Evolutionary conservation across 2,797 vertebrate genomes (phyloP), one percentile per base, ranked within the genome.

Genomic region (Tokudaia muenninki): DNA sequence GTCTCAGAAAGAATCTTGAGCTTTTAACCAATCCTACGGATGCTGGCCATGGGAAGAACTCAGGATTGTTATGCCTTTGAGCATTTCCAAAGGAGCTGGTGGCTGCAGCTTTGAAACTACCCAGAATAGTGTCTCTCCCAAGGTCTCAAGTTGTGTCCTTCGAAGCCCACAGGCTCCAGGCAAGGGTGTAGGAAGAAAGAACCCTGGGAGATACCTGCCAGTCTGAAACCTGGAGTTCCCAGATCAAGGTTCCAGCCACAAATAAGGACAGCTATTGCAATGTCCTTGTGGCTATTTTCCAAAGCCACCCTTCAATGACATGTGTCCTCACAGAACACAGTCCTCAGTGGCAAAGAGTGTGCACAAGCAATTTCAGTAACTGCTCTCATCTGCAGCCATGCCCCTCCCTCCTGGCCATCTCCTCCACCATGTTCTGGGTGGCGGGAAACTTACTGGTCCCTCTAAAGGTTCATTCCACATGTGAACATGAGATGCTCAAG

Each of bases 401-500:
- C 26, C 21, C 29, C 50, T 70, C 77, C n/a, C 47, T 47, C 79
- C 57, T 26, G 34, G 47, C n/a, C 29, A 41, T 34, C 52, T 24
- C 47, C 44, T 75, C 65, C 22, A 63, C 7, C 47, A 22, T 50
- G 52, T 24, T 37, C 78, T 16, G 3, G 41, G 26, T 6, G 0
- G 7, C 4, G 12, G 41, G 50, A n/a, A 50, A 55, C 3, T 21
- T 10, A 0, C 41, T 16, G 57, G 61, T 59, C 41, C 65, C 57
- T 50, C 31, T 26, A 16, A 17, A 37, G 77, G 1, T 24, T n/a
- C 19, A 8, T 22, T 77, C 5, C 9, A 34, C 12, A 1, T n/a
- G n/a, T 17, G 4, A 52, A 11, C 17, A 21, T 0, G 0, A 22
- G n/a, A n/a, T n/a, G n/a, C n/a, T 77, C 19, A n/a, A 55, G 90